A percentile compares a stretch with the other conserved stretches of the same genome.
Evolutionary conservation across 2,797 vertebrate species (phyloP).

Genomic region (Halcyon chelicuti): DNA sequence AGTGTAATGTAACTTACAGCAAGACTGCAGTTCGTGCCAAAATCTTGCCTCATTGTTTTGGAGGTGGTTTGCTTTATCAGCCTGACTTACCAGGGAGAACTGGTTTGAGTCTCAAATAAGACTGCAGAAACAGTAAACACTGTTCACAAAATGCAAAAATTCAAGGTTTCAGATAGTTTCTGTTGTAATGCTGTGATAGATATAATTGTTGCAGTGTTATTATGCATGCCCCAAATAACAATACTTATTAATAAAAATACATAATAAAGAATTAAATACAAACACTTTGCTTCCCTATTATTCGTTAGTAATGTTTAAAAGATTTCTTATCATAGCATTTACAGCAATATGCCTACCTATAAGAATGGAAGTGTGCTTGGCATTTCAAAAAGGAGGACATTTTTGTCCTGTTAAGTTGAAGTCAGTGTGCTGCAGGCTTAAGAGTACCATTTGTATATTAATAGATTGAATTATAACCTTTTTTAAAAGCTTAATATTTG

Average conservation of each 20-base stretch:
- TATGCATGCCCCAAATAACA: conserved; percentile 69
- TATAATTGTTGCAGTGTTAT: conserved; percentile 62
- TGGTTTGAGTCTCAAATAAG: not conserved
- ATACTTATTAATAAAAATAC: conserved; percentile 44
- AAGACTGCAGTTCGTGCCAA: conserved; percentile 8
- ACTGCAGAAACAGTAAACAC: not conserved
- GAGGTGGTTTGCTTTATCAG: not conserved
- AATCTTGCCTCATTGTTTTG: not conserved
- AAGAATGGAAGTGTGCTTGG: not conserved
- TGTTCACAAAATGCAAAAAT: conserved; percentile 29
- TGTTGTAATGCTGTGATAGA: conserved; percentile 60
- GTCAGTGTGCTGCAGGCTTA: not conserved
- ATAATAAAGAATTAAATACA: conserved; percentile 62
- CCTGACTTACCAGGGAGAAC: not conserved
- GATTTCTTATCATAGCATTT: not conserved
- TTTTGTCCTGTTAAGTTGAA: not conserved
- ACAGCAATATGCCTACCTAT: not conserved
- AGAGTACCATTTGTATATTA: not conserved
- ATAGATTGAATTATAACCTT: not conserved
- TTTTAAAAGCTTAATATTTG: not conserved
- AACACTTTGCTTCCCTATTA: conserved; percentile 43
- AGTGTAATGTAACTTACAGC: not conserved
- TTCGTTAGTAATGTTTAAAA: not conserved
- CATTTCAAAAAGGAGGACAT: not conserved
- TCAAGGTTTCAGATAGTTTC: conserved; percentile 37